A percentile compares a stretch with the other conserved stretches of the same genome.
Evolutionary conservation across 2,888 invertebrate species (phyloP).

Genomic region (Calameuta filiformis): DNA sequence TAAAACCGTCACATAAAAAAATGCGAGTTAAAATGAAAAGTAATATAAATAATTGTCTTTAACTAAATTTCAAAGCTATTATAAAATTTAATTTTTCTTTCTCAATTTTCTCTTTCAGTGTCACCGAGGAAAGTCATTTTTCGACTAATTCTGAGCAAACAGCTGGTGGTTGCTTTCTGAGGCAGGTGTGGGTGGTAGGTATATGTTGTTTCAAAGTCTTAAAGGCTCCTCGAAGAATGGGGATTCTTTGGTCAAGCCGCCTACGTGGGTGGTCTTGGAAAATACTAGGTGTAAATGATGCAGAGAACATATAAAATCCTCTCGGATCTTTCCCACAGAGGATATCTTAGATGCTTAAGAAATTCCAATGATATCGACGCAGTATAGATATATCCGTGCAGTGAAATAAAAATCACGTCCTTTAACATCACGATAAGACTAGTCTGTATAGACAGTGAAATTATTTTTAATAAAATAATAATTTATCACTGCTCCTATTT

Average conservation of each 20-base stretch:
- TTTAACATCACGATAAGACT: not conserved
- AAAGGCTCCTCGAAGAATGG: conserved; percentile 35
- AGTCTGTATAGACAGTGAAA: no score
- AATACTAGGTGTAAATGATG: conserved; percentile 38
- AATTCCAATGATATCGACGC: not conserved
- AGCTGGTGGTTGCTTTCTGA: conserved; percentile 15
- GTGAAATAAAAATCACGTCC: not conserved
- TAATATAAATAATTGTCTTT: not conserved
- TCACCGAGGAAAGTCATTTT: not conserved
- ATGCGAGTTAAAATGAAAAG: not conserved
- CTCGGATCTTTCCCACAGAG: not conserved
- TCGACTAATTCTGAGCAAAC: conserved; percentile 52
- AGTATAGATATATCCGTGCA: not conserved
- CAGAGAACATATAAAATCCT: not conserved
- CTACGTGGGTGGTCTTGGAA: conserved; percentile 42
- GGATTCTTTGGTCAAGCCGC: conserved; percentile 39
- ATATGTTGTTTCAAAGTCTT: conserved; percentile 56
- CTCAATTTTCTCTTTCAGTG: not conserved
- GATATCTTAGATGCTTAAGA: not conserved
- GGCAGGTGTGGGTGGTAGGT: conserved; percentile 47
- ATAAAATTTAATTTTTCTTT: not conserved
- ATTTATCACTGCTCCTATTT: not conserved
- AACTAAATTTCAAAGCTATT: not conserved
- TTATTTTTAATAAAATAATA: no score
- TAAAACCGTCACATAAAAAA: not conserved